A percentile compares a stretch with the other conserved stretches of the same genome.
phyloP scores from a whole-genome alignment of 2,888 invertebrate species.

The Leucophenga maculata region DNA sequence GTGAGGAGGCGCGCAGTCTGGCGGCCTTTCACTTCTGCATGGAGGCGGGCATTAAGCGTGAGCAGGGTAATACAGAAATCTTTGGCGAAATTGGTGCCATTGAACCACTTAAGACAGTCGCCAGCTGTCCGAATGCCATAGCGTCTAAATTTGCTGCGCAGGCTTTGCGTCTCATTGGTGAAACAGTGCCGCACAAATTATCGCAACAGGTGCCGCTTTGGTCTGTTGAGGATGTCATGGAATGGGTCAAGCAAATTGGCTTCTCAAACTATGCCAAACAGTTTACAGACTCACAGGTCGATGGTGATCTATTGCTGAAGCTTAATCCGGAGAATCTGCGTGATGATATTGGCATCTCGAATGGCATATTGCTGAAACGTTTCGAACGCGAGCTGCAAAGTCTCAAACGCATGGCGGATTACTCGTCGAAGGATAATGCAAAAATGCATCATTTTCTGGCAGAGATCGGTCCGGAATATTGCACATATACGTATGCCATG shows the following conservation, averaged over 20 bases:
- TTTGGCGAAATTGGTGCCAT: constrained; percentile 96
- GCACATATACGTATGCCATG: constrained; percentile 97
- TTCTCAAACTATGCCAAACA: constrained; percentile 87
- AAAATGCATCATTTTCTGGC: constrained; percentile 90
- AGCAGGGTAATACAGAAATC: constrained; percentile 90
- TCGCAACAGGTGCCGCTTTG: constrained; percentile 98
- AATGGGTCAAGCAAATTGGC: constrained; percentile 98
- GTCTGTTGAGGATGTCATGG: constrained; percentile 96
- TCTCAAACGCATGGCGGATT: constrained; percentile 96
- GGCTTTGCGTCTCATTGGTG: constrained; percentile 92
- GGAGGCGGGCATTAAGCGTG: constrained; percentile 98
- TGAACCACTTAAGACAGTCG: constrained; percentile 94
- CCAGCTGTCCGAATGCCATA: constrained; percentile 97
- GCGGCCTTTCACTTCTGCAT: constrained; percentile 99
- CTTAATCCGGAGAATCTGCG: constrained; percentile 92
- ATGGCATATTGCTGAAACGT: constrained; percentile 93
- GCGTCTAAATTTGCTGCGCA: constrained; percentile 97
- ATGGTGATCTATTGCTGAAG: constrained; percentile 95
- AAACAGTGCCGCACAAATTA: constrained; percentile 96
- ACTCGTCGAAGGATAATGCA: constrained; percentile 93
- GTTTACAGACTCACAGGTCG: constrained; percentile 93
- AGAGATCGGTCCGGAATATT: constrained; percentile 89
- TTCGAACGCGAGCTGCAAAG: constrained; percentile 94
- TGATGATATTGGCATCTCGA: constrained; percentile 92
- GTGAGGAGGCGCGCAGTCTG: constrained; percentile 95